Evolutionary conservation across 2,113 vertebrate genomes (phyloP), one percentile per base, ranked within the genome.

Genomic region (Furnarius figulus): DNA sequence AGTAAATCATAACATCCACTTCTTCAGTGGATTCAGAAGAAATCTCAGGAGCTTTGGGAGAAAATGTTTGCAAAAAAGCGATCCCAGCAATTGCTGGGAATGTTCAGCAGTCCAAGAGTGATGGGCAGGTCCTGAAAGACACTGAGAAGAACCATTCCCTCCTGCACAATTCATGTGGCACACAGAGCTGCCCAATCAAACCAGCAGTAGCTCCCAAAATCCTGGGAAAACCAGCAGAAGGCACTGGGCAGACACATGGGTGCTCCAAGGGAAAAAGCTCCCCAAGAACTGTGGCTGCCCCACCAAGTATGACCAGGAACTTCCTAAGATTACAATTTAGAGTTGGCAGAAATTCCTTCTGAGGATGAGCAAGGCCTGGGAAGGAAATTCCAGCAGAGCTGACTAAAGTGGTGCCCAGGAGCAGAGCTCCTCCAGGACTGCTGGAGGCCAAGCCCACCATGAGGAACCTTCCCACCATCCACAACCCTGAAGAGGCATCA

Each of bases 241-340:
- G 39, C 5, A 2, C 8, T 2, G 19, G 62, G 25, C 4, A 24
- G 15, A 63, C 8, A 33, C 5, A 0, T 0, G 33, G 67, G 10
- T 46, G 39, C 53, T 83, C 17, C 58, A 65, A 42, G 49, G 42
- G 8, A 33, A 72, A 67, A 40, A 30, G 31, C 62, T 37, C 2
- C 22, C 13, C 5, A 21, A 25, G 42, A 0, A 3, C 6, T 15
- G 61, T 2, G 30, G 47, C 35, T 8, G 23, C 46, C 35, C 31
- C 49, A 52, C 62, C 56, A 30, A 44, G 5, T 13, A 13, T 31
- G 6, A 50, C 28, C 35, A 30, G 3, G 17, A 28, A 66, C 5
- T 35, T 5, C 7, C 4, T 5, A 9, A 39, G 65, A 56, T 53
- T 31, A 11, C 55, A 27, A 50, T 13, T 42, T 37, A 2, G 19